Evolutionary conservation across 2,797 vertebrate genomes (phyloP).

Genomic region (Meda fulgida): DNA sequence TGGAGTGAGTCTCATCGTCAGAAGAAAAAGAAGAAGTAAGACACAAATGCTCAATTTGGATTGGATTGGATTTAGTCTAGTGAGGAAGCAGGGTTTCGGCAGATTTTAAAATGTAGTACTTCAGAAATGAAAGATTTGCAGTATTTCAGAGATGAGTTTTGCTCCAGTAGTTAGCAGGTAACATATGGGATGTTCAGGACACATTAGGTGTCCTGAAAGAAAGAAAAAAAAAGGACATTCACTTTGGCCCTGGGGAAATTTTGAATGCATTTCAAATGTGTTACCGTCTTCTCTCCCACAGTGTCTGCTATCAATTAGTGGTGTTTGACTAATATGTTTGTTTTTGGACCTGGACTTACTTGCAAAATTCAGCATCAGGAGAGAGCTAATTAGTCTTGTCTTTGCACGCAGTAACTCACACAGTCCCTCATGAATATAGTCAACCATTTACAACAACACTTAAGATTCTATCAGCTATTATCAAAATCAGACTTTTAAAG

Average conservation of each 20-base stretch:
- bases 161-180: background rate
- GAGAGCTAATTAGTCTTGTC: slow-evolving; percentile 18
- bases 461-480: background rate
- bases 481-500: background rate
- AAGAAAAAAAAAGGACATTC: background rate
- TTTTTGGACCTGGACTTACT: background rate
- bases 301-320: background rate
- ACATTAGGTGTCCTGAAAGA: background rate
- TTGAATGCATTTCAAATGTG: background rate
- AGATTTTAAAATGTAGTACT: background rate
- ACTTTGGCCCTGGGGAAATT: background rate
- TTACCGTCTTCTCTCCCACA: background rate
- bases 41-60: background rate
- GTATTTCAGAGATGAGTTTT: background rate
- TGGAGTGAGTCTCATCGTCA: background rate
- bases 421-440: background rate
- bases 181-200: background rate
- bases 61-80: background rate
- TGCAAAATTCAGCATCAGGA: background rate
- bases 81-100: background rate
- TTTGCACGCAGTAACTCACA: slow-evolving; percentile 11
- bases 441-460: background rate
- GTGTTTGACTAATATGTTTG: background rate
- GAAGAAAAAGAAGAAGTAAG: background rate
- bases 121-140: background rate